phyloP scores from a whole-genome alignment of 92 coral and sea anemone genomes.

The Porites evermanni region DNA sequence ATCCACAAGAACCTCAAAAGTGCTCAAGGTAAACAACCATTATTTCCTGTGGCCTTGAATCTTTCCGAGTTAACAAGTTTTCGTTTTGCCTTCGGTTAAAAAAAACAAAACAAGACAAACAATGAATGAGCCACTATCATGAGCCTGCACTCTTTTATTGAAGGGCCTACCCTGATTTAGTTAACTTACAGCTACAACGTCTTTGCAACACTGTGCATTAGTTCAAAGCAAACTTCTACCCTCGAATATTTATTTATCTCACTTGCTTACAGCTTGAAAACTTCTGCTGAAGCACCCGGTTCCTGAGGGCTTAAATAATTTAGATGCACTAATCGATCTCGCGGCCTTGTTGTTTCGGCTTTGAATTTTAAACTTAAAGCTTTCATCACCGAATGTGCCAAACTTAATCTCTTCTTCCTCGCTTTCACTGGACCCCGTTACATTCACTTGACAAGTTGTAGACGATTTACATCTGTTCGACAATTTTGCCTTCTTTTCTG shows the following conservation, averaged over 20 bases:
- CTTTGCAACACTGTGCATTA: too few relatives aligned
- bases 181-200: too few relatives aligned
- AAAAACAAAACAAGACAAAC: too few relatives aligned
- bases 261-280: neutral
- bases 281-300: constrained; percentile 21
- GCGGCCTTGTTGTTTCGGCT: neutral
- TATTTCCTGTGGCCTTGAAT: too few relatives aligned
- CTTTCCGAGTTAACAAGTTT: too few relatives aligned
- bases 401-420: constrained; percentile 4
- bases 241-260: neutral
- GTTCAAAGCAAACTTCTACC: neutral
- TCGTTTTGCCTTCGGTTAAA: too few relatives aligned
- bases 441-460: neutral
- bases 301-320: neutral
- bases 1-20: too few relatives aligned
- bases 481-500: neutral
- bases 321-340: neutral
- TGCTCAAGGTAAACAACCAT: too few relatives aligned
- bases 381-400: constrained; percentile 3
- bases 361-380: neutral
- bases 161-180: too few relatives aligned
- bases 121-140: too few relatives aligned
- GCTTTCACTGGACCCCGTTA: neutral
- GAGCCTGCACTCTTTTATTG: too few relatives aligned
- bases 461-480: neutral